Evolutionary conservation across 2,888 invertebrate species (phyloP).

Genomic region (Cephus pygmeus): DNA sequence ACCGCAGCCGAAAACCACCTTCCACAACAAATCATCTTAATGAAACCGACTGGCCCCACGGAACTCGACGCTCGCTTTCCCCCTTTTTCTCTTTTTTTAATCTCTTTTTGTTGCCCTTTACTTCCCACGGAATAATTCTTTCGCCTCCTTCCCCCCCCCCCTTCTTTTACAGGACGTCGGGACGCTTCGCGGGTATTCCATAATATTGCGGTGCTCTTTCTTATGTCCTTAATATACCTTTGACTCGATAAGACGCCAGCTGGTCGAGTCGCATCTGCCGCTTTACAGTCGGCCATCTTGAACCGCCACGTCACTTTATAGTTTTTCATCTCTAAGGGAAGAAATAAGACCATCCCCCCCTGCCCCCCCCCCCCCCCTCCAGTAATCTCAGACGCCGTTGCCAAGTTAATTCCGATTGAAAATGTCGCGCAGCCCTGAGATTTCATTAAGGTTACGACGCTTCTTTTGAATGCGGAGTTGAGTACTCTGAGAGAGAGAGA

Average conservation of each 20-base stretch:
- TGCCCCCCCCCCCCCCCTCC: too few relatives aligned
- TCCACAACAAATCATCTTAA: conserved; percentile 22
- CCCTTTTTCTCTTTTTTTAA: not conserved
- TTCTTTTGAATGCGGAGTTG: not conserved
- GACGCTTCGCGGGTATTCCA: not conserved
- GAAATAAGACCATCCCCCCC: not conserved
- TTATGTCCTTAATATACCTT: conserved; percentile 13
- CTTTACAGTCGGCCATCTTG: not conserved
- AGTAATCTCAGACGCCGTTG: not conserved
- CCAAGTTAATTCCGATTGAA: not conserved
- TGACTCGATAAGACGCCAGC: conserved; percentile 11
- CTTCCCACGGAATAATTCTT: conserved; percentile 1
- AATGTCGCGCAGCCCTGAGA: not conserved
- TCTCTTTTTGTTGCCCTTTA: not conserved
- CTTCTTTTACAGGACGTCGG: not conserved
- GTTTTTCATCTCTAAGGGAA: not conserved
- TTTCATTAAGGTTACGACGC: not conserved
- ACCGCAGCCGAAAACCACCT: conserved; percentile 4
- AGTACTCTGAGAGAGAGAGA: not conserved
- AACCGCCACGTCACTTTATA: not conserved
- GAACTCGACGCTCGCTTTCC: not conserved
- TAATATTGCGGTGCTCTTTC: not conserved
- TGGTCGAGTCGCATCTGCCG: not conserved
- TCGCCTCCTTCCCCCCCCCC: not conserved
- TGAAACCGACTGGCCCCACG: conserved; percentile 12